These are phyloP conservation scores for Oryctes rhinoceros DNA, from an alignment of 1,140 invertebrate species.

Conservation along the genomic window DNA sequence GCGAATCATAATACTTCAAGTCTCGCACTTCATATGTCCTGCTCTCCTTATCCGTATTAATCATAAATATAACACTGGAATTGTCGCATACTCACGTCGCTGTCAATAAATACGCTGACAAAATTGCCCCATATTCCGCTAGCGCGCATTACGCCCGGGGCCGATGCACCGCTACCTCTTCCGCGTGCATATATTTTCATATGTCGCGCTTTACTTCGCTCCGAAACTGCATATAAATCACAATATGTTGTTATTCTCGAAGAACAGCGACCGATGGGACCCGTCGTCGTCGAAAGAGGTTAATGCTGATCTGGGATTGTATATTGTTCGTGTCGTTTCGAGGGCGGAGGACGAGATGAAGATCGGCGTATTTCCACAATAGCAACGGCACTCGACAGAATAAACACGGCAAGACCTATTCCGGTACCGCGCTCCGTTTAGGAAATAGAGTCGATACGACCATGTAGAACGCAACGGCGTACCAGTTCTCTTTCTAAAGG, in stretches of 20 bases:
- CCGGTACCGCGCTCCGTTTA: too few species aligned
- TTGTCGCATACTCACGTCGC: neutral
- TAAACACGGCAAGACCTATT: too few species aligned
- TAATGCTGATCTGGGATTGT: constrained; percentile 10
- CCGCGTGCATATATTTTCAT: neutral
- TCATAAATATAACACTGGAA: neutral
- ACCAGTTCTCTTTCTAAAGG: too few species aligned
- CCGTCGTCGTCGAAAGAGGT: neutral
- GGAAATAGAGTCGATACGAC: too few species aligned
- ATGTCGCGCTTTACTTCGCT: neutral
- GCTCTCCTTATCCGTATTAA: neutral
- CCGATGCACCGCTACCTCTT: neutral
- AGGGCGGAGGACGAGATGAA: neutral
- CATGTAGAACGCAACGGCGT: too few species aligned
- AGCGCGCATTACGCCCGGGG: neutral
- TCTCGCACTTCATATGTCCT: neutral
- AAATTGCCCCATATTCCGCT: neutral
- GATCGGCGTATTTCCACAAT: neutral
- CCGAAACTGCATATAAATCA: neutral
- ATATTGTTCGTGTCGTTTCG: neutral
- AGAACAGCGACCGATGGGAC: neutral
- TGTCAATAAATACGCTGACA: constrained; percentile 10
- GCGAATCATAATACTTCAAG: too few species aligned
- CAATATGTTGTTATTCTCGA: neutral
- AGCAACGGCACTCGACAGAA: neutral